Evolutionary conservation across 2,888 invertebrate species (phyloP).

Genomic region (Dasypogon diadema): DNA sequence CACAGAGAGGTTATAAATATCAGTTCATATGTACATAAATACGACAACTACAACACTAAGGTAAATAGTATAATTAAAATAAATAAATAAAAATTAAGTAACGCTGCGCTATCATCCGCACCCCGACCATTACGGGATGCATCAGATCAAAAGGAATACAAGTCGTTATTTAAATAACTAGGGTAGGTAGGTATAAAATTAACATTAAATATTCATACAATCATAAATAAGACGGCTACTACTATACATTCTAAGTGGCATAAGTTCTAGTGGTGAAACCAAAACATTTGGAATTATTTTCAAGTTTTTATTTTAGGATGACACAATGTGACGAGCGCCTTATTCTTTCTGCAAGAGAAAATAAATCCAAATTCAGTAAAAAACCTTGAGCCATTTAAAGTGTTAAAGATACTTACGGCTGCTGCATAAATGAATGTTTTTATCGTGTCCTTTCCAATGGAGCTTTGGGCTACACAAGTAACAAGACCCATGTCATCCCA

Average conservation of each 20-base stretch:
- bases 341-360: slow-evolving; percentile 50
- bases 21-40: slow-evolving; percentile 53
- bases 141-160: slow-evolving; percentile 37
- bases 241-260: slow-evolving; percentile 36
- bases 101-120: slow-evolving; percentile 52
- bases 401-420: slow-evolving; percentile 62
- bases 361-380: no score
- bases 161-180: slow-evolving; percentile 20
- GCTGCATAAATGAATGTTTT: slow-evolving; percentile 82
- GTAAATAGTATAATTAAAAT: slow-evolving; percentile 49
- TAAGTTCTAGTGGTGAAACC: slow-evolving; percentile 40
- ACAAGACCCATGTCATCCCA: slow-evolving; percentile 89
- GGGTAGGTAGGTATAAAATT: slow-evolving; percentile 2
- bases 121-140: background rate
- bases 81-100: slow-evolving; percentile 56
- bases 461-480: slow-evolving; percentile 80
- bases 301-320: background rate
- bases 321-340: background rate
- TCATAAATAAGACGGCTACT: slow-evolving; percentile 38
- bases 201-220: slow-evolving; percentile 34
- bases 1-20: slow-evolving; percentile 54
- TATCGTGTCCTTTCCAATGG: slow-evolving; percentile 73
- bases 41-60: slow-evolving; percentile 45
- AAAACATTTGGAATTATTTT: slow-evolving; percentile 31
- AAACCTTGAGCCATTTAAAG: background rate